phyloP scores from a whole-genome alignment of 2,888 invertebrate genomes.

The Xestia c-nigrum region DNA sequence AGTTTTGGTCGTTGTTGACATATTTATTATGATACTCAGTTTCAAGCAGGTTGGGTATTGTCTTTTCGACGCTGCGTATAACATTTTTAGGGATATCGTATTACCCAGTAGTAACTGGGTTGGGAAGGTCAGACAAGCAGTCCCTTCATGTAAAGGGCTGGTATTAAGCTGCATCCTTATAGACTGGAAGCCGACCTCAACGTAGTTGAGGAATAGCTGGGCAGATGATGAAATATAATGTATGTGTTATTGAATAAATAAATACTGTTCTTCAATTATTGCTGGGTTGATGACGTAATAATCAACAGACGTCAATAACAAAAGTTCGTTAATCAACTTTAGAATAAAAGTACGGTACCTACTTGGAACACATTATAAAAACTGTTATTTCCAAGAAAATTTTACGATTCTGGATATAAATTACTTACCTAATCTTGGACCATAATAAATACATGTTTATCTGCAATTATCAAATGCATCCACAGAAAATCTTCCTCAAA shows the following conservation, averaged over 20 bases:
- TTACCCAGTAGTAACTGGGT: background rate
- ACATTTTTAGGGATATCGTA: background rate
- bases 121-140: background rate
- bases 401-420: background rate
- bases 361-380: background rate
- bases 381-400: background rate
- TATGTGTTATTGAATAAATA: too few relatives aligned
- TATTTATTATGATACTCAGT: background rate
- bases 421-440: background rate
- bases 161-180: background rate
- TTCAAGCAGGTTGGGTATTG: background rate
- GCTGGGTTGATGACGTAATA: background rate
- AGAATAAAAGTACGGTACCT: background rate
- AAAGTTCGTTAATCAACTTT: too few relatives aligned
- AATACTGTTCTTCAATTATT: background rate
- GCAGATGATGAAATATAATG: background rate
- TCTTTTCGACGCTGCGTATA: background rate
- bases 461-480: background rate
- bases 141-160: background rate
- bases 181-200: background rate
- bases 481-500: background rate
- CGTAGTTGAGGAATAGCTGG: background rate
- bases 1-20: constrained; percentile 8
- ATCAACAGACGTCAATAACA: background rate
- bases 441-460: background rate